Evolutionary conservation across 2,888 invertebrate genomes (phyloP).

Genomic region (Drosophila pseudotalamancana): DNA sequence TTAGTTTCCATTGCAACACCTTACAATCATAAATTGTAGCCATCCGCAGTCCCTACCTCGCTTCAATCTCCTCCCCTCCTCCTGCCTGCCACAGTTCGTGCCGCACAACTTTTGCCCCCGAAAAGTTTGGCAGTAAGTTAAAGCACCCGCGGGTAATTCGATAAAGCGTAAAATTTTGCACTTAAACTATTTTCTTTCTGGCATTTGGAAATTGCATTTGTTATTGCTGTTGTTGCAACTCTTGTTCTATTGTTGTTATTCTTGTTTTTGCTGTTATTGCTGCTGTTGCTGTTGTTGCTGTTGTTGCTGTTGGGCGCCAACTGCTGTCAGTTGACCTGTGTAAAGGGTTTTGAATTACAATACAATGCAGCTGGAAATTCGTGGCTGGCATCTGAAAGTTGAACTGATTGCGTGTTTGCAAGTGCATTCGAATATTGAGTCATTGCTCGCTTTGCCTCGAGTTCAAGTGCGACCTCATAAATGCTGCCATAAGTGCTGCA

Average conservation of each 20-base stretch:
- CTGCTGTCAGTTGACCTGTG: slow-evolving; percentile 66
- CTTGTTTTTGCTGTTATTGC: slow-evolving; percentile 7
- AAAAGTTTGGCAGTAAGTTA: slow-evolving; percentile 70
- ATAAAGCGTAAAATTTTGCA: slow-evolving; percentile 83
- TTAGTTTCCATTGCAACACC: slow-evolving; percentile 77
- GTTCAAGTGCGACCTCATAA: no score
- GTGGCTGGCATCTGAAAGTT: slow-evolving; percentile 27
- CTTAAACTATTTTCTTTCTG: slow-evolving; percentile 78
- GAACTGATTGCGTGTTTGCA: slow-evolving; percentile 49
- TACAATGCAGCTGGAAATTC: slow-evolving; percentile 43
- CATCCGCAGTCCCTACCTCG: not conserved
- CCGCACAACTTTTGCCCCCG: slow-evolving; percentile 55
- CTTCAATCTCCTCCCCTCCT: not conserved
- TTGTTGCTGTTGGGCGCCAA: slow-evolving; percentile 28
- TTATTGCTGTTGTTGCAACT: slow-evolving; percentile 44
- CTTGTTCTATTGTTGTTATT: not conserved
- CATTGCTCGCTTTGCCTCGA: slow-evolving; percentile 10
- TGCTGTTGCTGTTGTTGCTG: slow-evolving; percentile 17
- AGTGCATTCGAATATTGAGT: slow-evolving; percentile 30
- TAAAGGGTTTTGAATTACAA: slow-evolving; percentile 56
- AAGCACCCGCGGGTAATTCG: slow-evolving; percentile 83
- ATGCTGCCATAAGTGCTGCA: no score
- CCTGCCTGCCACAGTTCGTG: slow-evolving; percentile 20
- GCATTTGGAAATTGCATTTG: slow-evolving; percentile 61
- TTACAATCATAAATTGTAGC: slow-evolving; percentile 72